Percentiles rank a stretch among this genome's conserved stretches.
phyloP scores from a whole-genome alignment of 1,140 invertebrate genomes.

The Pentalonia nigronervosa region DNA sequence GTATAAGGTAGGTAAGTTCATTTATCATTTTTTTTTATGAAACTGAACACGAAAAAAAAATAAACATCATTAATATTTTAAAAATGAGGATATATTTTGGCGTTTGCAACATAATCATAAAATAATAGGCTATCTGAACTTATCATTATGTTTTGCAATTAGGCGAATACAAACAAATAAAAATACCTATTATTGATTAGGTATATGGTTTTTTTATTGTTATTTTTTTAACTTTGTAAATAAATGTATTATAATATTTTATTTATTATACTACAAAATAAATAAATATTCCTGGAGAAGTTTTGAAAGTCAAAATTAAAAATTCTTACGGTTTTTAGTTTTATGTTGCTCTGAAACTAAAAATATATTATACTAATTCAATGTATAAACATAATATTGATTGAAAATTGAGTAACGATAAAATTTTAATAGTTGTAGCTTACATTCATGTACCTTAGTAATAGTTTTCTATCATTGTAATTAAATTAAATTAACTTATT shows the following conservation, averaged over 20 bases:
- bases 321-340: neutral
- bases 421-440: neutral
- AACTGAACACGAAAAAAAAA: conserved; percentile 29
- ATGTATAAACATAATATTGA: neutral
- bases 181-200: neutral
- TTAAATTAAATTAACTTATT: neutral
- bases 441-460: neutral
- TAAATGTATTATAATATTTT: neutral
- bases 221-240: neutral
- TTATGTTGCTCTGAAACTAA: neutral
- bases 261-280: neutral
- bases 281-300: neutral
- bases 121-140: neutral
- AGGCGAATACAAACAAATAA: neutral
- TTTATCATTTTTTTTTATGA: conserved; percentile 48
- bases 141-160: conserved; percentile 29
- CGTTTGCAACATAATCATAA: neutral
- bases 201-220: neutral
- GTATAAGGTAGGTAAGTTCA: conserved; percentile 38
- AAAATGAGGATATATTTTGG: conserved; percentile 29
- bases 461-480: neutral
- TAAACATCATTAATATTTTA: conserved; percentile 51
- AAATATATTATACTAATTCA: neutral
- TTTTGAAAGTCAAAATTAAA: neutral
- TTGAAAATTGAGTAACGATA: neutral